phyloP scores from a whole-genome alignment of 2,888 invertebrate genomes.

The Drosophila acutilabella region DNA sequence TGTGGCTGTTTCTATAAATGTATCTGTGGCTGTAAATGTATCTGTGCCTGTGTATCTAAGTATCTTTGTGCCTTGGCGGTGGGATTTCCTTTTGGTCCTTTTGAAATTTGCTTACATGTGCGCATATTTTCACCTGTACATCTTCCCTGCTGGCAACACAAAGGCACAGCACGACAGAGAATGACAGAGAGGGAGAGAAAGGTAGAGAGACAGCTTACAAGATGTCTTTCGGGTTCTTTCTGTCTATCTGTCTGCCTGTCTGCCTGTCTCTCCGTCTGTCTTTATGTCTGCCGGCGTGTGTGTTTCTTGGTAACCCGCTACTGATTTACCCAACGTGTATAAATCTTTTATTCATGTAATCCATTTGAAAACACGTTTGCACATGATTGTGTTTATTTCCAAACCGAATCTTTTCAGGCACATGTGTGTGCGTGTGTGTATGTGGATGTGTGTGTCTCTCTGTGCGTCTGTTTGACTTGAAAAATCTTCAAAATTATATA shows the following conservation, averaged over 20 bases:
- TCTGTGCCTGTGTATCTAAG: constrained; percentile 2
- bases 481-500: constrained; percentile 81
- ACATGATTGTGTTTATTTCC: constrained; percentile 80
- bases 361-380: constrained; percentile 81
- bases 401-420: constrained; percentile 61
- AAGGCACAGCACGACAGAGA: not conserved
- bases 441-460: constrained; percentile 7
- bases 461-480: constrained; percentile 64
- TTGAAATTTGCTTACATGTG: constrained; percentile 76
- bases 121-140: constrained; percentile 74
- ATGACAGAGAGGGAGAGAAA: not conserved
- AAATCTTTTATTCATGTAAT: constrained; percentile 81
- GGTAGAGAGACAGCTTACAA: constrained; percentile 13
- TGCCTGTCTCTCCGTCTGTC: constrained; percentile 31
- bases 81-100: constrained; percentile 51
- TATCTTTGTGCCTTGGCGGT: constrained; percentile 31
- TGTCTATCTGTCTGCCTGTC: constrained; percentile 26
- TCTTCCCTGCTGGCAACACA: constrained; percentile 37
- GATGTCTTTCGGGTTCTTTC: constrained; percentile 33
- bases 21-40: constrained; percentile 18
- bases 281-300: constrained; percentile 16
- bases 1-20: constrained; percentile 28
- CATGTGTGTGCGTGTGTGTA: constrained; percentile 15
- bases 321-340: constrained; percentile 80
- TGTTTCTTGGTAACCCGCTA: constrained; percentile 73